Percentiles rank a stretch among this genome's conserved stretches.
Evolutionary conservation across 2,888 invertebrate species (phyloP).

Genomic region (Hypselothyrea guttata): DNA sequence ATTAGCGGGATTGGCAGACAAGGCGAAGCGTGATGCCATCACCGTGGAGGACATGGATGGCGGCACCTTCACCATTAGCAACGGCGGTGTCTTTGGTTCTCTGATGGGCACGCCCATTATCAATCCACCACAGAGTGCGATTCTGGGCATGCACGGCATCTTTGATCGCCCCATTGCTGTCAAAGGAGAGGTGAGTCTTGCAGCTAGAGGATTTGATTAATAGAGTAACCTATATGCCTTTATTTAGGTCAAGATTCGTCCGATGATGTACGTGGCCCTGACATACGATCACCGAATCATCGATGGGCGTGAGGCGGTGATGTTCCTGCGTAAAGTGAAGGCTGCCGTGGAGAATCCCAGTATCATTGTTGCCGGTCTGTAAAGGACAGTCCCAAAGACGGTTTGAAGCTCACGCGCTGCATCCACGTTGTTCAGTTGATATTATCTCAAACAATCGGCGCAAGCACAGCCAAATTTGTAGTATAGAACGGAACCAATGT

Average conservation of each 20-base stretch:
- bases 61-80: conserved; percentile 99
- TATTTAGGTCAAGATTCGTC: conserved; percentile 94
- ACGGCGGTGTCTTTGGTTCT: conserved; percentile 99
- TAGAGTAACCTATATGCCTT: background rate
- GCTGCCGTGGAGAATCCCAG: conserved; percentile 98
- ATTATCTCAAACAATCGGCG: conserved; percentile 50
- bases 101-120: conserved; percentile 99
- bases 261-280: conserved; percentile 99
- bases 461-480: conserved; percentile 46
- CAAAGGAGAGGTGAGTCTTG: conserved; percentile 89
- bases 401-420: conserved; percentile 25
- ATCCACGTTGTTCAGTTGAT: conserved; percentile 63
- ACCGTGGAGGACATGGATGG: conserved; percentile 99
- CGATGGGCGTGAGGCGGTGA: conserved; percentile 99
- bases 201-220: background rate
- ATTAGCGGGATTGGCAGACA: conserved; percentile 94
- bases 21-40: conserved; percentile 92
- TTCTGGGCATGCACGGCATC: conserved; percentile 99
- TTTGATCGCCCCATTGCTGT: conserved; percentile 97
- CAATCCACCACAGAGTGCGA: conserved; percentile 99
- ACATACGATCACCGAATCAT: conserved; percentile 99
- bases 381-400: conserved; percentile 80
- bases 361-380: conserved; percentile 95
- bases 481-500: conserved; percentile 31
- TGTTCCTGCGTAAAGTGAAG: conserved; percentile 98